Percentiles rank a stretch among this genome's conserved stretches.
Evolutionary conservation across 2,797 vertebrate species (phyloP).

Genomic region (Ispidina picta): DNA sequence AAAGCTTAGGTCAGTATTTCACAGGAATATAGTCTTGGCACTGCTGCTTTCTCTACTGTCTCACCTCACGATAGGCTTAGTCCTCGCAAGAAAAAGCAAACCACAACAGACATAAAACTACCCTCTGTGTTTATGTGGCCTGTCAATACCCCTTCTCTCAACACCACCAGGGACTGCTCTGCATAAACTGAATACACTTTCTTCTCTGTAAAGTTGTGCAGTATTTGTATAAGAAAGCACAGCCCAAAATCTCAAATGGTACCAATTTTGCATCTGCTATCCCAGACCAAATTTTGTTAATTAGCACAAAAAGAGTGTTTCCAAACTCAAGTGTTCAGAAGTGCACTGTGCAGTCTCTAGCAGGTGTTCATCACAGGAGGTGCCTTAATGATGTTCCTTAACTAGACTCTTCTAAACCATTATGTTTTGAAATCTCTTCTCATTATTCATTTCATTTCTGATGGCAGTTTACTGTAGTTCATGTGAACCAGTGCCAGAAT

Average conservation of each 20-base stretch:
- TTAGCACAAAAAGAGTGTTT: constrained; percentile 9
- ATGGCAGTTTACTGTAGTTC: neutral
- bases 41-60: fast-evolving
- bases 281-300: neutral
- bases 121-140: neutral
- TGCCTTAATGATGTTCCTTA: neutral
- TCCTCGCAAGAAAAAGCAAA: neutral
- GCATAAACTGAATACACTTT: neutral
- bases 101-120: neutral
- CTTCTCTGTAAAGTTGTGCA: neutral
- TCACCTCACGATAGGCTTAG: neutral
- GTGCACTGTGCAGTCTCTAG: neutral
- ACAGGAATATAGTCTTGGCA: neutral
- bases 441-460: neutral
- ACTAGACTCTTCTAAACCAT: neutral
- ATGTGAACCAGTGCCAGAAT: neutral
- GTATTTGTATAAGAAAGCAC: neutral
- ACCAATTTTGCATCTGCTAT: neutral
- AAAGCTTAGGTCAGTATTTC: neutral
- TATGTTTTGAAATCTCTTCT: neutral
- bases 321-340: neutral
- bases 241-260: neutral
- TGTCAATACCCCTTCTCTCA: neutral
- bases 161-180: neutral
- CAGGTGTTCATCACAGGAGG: constrained; percentile 21